Evolutionary conservation across 2,888 invertebrate genomes (phyloP).

Genomic region (Hylaea fasciaria): DNA sequence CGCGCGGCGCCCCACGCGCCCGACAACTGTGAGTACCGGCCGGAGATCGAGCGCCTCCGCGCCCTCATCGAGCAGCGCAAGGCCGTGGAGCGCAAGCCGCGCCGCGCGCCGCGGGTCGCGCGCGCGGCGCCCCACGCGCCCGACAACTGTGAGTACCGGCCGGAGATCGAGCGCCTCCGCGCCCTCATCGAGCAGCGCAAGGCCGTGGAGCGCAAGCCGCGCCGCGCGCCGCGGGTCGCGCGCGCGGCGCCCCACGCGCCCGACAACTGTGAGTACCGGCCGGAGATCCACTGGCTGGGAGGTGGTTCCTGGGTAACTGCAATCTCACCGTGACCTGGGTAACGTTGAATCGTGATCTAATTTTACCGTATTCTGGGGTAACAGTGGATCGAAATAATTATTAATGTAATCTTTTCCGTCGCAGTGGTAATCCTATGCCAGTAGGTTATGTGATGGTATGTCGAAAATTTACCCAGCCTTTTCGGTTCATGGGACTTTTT

Average conservation of each 20-base stretch:
- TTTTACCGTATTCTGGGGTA: no score
- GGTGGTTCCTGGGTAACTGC: no score
- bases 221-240: constrained; percentile 18
- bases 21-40: constrained; percentile 87
- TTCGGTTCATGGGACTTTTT: no score
- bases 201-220: constrained; percentile 53
- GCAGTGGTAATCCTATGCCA: no score
- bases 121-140: constrained; percentile 30
- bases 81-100: constrained; percentile 53
- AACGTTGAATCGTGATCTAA: no score
- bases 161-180: constrained; percentile 93
- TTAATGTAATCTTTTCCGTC: no score
- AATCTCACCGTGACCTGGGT: no score
- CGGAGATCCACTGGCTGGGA: background rate
- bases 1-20: constrained; percentile 30
- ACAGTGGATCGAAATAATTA: no score
- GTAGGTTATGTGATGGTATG: no score
- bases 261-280: background rate
- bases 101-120: constrained; percentile 18
- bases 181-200: constrained; percentile 74
- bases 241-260: constrained; percentile 30
- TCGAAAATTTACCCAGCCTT: no score
- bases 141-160: constrained; percentile 87
- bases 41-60: constrained; percentile 93
- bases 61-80: constrained; percentile 74